Evolutionary conservation across 1,140 invertebrate genomes (phyloP).

Genomic region (Scaptomyza montana): DNA sequence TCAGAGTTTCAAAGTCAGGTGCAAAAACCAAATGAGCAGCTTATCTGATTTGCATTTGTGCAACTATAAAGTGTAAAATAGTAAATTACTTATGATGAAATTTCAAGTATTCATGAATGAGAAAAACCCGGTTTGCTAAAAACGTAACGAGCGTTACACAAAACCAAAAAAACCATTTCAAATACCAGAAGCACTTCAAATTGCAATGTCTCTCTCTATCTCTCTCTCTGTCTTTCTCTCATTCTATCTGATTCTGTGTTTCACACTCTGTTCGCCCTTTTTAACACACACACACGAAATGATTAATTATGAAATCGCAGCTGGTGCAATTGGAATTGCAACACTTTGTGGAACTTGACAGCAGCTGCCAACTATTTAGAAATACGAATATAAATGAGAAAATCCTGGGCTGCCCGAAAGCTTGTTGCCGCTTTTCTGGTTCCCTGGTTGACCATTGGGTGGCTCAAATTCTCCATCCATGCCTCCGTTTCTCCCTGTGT

Average conservation of each 20-base stretch:
- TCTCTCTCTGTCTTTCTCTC: neutral
- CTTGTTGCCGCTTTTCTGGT: constrained; percentile 1
- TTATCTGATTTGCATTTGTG: neutral
- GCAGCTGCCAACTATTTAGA: constrained; percentile 20
- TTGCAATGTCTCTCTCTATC: neutral
- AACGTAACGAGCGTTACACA: neutral
- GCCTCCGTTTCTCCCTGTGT: neutral
- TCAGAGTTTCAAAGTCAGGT: too few species aligned
- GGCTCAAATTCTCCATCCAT: neutral
- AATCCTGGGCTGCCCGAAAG: constrained; percentile 14
- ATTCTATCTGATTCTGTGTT: too few species aligned
- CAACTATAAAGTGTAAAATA: too few species aligned
- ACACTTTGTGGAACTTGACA: constrained; percentile 18
- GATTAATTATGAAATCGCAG: constrained; percentile 49
- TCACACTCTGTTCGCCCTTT: neutral
- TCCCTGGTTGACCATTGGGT: constrained; percentile 29
- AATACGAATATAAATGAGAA: constrained; percentile 17
- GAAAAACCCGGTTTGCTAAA: neutral
- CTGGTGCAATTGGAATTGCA: constrained; percentile 30
- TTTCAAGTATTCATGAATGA: neutral
- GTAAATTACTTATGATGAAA: too few species aligned
- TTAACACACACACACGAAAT: neutral
- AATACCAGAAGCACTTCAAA: neutral
- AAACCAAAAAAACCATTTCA: neutral
- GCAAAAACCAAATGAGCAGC: too few species aligned